Conservation (phyloP, 2,113 vertebrate species). For the Ellobius talpinus region DNA sequence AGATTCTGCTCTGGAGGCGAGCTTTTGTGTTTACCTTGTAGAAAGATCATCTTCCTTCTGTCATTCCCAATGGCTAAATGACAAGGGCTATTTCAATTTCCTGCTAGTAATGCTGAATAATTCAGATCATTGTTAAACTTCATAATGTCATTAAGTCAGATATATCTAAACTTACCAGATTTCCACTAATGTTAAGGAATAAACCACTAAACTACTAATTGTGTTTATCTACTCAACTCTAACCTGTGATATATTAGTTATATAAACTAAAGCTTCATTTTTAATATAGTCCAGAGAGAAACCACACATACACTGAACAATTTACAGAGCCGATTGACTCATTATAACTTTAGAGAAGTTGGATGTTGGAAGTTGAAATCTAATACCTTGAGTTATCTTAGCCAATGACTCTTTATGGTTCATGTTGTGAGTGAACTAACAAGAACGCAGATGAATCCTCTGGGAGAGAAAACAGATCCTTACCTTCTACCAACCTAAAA, state of each 20-base stretch:
- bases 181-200: background rate
- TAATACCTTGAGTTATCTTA: background rate
- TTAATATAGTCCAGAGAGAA: background rate
- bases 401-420: background rate
- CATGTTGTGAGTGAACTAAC: background rate
- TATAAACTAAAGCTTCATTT: constrained; percentile 3
- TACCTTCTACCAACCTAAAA: background rate
- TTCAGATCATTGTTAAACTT: constrained; percentile 54
- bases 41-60: constrained; percentile 53
- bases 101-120: constrained; percentile 31
- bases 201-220: constrained; percentile 3
- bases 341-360: background rate
- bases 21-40: background rate
- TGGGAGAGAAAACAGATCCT: background rate
- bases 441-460: no score
- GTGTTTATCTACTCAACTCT: background rate
- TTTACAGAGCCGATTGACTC: background rate
- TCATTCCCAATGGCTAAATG: constrained; percentile 38
- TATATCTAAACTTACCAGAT: constrained; percentile 22
- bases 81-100: background rate
- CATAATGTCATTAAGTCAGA: constrained; percentile 34
- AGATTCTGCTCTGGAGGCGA: constrained; percentile 25
- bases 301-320: background rate
- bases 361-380: background rate
- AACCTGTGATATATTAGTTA: constrained; percentile 26